Evolutionary conservation across 1,140 invertebrate species (phyloP).

Genomic region (Rhagoletis zephyria): DNA sequence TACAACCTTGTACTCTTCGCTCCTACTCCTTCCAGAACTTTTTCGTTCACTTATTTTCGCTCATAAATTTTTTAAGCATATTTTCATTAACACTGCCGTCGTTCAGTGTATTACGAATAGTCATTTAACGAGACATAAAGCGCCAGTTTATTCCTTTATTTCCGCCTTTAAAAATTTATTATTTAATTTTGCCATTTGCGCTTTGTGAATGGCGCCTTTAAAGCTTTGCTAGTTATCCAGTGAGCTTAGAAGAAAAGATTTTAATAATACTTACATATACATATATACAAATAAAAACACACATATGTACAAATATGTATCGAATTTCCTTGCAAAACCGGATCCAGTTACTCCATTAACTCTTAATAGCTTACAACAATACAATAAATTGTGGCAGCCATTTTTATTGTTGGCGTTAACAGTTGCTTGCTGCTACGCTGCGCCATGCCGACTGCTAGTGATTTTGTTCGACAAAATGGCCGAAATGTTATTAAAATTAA

Average conservation of each 20-base stretch:
- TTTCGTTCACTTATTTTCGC: background rate
- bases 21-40: background rate
- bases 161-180: background rate
- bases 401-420: background rate
- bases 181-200: background rate
- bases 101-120: background rate
- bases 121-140: background rate
- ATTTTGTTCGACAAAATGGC: background rate
- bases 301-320: too few relatives aligned
- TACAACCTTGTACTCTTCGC: too few relatives aligned
- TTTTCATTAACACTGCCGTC: background rate
- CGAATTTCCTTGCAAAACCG: background rate
- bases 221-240: too few relatives aligned
- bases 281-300: too few relatives aligned
- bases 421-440: background rate
- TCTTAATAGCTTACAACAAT: conserved; percentile 32
- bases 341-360: conserved; percentile 7
- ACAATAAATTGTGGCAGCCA: conserved; percentile 22
- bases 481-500: background rate
- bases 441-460: background rate
- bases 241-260: too few relatives aligned
- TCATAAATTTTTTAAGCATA: background rate
- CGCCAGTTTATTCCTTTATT: background rate
- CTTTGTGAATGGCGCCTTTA: background rate
- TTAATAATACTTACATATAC: too few relatives aligned